Evolutionary conservation across 2,888 invertebrate genomes (phyloP).

Genomic region (Shargacucullia verbasci): DNA sequence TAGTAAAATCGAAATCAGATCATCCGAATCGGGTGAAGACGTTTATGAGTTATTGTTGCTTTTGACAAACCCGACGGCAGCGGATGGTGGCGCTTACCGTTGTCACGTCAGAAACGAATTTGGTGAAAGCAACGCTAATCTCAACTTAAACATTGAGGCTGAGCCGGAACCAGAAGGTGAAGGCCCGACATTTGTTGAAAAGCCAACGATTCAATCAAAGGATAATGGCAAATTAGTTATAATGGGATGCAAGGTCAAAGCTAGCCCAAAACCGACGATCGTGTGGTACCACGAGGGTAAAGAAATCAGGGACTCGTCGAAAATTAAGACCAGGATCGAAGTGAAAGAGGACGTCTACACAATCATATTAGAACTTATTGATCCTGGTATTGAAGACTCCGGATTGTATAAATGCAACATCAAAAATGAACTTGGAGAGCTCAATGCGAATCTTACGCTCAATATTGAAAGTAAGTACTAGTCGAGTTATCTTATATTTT

Average conservation of each 20-base stretch:
- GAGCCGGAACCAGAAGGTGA: slow-evolving; percentile 97
- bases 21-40: slow-evolving; percentile 94
- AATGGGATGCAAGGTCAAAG: slow-evolving; percentile 87
- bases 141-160: slow-evolving; percentile 99
- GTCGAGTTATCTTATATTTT: background rate
- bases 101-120: slow-evolving; percentile 98
- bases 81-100: slow-evolving; percentile 90
- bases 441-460: slow-evolving; percentile 98
- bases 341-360: slow-evolving; percentile 94
- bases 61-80: slow-evolving; percentile 86
- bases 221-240: slow-evolving; percentile 86
- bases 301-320: slow-evolving; percentile 94
- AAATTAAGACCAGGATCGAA: slow-evolving; percentile 94
- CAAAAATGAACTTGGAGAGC: slow-evolving; percentile 98
- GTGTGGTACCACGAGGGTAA: slow-evolving; percentile 87
- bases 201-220: slow-evolving; percentile 95
- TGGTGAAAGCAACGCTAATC: slow-evolving; percentile 98
- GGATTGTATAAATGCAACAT: slow-evolving; percentile 99
- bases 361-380: slow-evolving; percentile 95
- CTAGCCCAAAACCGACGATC: slow-evolving; percentile 86
- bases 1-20: slow-evolving; percentile 94
- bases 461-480: slow-evolving; percentile 97
- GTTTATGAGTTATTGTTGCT: slow-evolving; percentile 95
- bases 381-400: slow-evolving; percentile 98
- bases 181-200: slow-evolving; percentile 97